These are phyloP conservation scores for Chrysopa pallens DNA, from an alignment of 1,140 invertebrate species.

Conservation along the genomic window DNA sequence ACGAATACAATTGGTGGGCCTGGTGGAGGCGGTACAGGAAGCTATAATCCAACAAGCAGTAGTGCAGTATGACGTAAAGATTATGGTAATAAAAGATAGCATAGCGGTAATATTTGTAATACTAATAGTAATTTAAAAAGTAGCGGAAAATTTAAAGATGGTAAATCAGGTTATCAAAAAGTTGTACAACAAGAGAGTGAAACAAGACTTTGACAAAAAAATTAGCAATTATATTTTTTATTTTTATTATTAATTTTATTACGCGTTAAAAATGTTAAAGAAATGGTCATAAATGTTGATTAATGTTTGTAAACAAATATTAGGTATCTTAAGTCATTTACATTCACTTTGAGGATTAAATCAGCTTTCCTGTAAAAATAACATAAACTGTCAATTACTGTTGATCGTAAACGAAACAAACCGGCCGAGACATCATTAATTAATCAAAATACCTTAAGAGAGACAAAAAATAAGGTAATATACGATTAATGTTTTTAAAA, in stretches of 20 bases:
- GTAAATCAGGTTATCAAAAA: constrained; percentile 1
- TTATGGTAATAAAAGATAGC: not conserved
- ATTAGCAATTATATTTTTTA: not conserved
- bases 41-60: too few relatives aligned
- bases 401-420: too few relatives aligned
- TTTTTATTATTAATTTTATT: not conserved
- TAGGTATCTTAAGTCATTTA: too few relatives aligned
- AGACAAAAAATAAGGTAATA: too few relatives aligned
- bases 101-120: not conserved
- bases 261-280: not conserved
- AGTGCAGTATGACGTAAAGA: constrained; percentile 19
- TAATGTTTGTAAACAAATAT: too few relatives aligned
- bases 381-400: too few relatives aligned
- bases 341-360: too few relatives aligned
- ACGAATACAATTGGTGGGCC: constrained; percentile 15
- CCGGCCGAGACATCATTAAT: too few relatives aligned
- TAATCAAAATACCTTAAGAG: too few relatives aligned
- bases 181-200: not conserved
- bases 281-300: too few relatives aligned
- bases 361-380: too few relatives aligned
- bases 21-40: constrained; percentile 3
- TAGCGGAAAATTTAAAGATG: not conserved
- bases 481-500: too few relatives aligned
- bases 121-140: not conserved
- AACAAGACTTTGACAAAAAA: constrained; percentile 1